Evolutionary conservation across 2,113 vertebrate species (phyloP).

Genomic region (Aleadryas rufinucha): DNA sequence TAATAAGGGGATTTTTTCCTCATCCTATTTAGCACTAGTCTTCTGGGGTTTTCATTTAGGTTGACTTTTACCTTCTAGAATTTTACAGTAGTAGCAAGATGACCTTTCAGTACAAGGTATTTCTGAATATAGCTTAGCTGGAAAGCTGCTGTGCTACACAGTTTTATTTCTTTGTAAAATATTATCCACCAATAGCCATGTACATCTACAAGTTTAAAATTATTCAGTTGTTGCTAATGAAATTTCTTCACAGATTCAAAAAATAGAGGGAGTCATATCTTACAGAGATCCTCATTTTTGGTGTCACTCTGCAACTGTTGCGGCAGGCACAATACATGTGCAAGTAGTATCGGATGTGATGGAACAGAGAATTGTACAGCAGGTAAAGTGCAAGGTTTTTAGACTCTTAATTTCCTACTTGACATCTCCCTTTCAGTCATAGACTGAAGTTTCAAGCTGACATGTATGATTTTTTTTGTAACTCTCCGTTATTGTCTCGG

Average conservation of each 20-base stretch:
- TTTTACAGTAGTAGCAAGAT: not conserved
- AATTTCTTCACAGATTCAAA: conserved; percentile 84
- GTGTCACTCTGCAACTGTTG: conserved; percentile 90
- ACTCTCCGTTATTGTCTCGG: not conserved
- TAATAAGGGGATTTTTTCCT: not conserved
- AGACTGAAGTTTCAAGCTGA: not conserved
- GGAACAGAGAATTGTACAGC: conserved; percentile 93
- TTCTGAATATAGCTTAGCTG: not conserved
- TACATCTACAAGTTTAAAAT: not conserved
- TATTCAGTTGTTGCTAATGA: not conserved
- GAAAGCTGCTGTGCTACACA: not conserved
- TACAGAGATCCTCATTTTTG: conserved; percentile 97
- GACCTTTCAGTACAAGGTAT: not conserved
- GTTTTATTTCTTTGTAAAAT: not conserved
- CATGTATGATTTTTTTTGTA: not conserved
- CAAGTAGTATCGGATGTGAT: conserved; percentile 90
- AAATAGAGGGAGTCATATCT: conserved; percentile 94
- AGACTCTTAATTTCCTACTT: not conserved
- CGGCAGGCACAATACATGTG: conserved; percentile 96
- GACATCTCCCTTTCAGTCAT: not conserved
- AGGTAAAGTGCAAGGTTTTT: conserved; percentile 73
- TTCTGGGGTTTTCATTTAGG: not conserved
- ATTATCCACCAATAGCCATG: not conserved
- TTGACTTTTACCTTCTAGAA: not conserved
- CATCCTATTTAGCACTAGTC: not conserved